phyloP scores from a whole-genome alignment of 2,888 invertebrate genomes.

The Orthosia incerta region DNA sequence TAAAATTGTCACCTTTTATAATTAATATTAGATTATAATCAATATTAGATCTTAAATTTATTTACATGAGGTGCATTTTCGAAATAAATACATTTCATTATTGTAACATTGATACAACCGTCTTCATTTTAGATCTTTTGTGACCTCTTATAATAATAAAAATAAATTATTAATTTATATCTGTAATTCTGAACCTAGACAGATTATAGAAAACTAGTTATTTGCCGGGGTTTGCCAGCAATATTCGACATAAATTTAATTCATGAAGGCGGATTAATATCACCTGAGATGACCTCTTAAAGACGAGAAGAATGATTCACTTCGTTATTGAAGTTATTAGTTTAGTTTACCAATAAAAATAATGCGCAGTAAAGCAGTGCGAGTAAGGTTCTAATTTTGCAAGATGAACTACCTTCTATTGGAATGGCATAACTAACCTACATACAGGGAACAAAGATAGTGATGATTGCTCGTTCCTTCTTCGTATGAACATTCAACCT shows the following conservation, averaged over 20 bases:
- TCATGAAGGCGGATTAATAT: too few species aligned
- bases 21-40: too few species aligned
- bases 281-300: too few species aligned
- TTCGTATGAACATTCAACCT: neutral
- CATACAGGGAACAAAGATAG: neutral
- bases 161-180: neutral
- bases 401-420: neutral
- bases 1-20: neutral
- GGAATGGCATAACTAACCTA: slow-evolving; percentile 15
- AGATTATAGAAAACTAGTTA: neutral
- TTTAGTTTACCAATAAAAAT: too few species aligned
- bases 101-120: slow-evolving; percentile 11
- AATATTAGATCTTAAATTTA: neutral
- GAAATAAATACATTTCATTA: slow-evolving; percentile 22
- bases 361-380: neutral
- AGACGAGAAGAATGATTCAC: too few species aligned
- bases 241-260: too few species aligned
- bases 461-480: neutral
- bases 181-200: neutral
- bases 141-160: slow-evolving; percentile 18
- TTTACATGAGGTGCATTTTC: slow-evolving; percentile 36
- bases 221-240: too few species aligned
- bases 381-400: neutral
- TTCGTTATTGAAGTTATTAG: too few species aligned
- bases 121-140: neutral